Conservation (phyloP, 2,888 invertebrate species). For the Hemistola chrysoprasaria region DNA sequence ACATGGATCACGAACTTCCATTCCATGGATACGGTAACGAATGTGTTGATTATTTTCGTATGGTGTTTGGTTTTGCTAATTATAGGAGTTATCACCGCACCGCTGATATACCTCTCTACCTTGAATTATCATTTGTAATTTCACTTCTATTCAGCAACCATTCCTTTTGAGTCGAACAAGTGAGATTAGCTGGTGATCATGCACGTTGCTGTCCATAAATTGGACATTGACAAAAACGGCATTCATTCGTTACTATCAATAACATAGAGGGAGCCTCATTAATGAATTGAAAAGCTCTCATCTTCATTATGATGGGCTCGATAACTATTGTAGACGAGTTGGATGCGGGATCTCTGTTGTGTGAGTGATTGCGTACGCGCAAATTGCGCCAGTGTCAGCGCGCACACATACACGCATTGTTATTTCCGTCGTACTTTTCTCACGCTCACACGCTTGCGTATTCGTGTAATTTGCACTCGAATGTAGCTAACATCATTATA, state of each 20-base stretch:
- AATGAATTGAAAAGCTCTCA: constrained; percentile 71
- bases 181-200: constrained; percentile 57
- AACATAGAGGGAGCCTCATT: constrained; percentile 68
- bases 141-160: constrained; percentile 39
- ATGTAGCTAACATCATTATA: constrained; percentile 49
- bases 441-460: constrained; percentile 71
- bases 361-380: constrained; percentile 50
- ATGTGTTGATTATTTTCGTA: constrained; percentile 57
- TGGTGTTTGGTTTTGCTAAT: constrained; percentile 53
- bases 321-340: constrained; percentile 62
- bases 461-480: constrained; percentile 65
- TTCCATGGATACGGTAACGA: constrained; percentile 58
- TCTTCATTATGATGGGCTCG: constrained; percentile 69
- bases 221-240: constrained; percentile 57
- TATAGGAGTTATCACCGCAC: constrained; percentile 51
- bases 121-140: constrained; percentile 48
- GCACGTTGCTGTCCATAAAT: constrained; percentile 54
- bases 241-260: constrained; percentile 61
- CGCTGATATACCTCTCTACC: constrained; percentile 36
- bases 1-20: constrained; percentile 58
- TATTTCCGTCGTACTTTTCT: constrained; percentile 75
- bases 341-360: constrained; percentile 62
- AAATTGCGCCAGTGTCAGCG: constrained; percentile 52
- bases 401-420: constrained; percentile 51
- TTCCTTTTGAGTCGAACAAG: constrained; percentile 40